Percentiles rank a stretch among this genome's conserved stretches.
phyloP scores from a whole-genome alignment of 1,140 invertebrate species.

The Fopius arisanus region DNA sequence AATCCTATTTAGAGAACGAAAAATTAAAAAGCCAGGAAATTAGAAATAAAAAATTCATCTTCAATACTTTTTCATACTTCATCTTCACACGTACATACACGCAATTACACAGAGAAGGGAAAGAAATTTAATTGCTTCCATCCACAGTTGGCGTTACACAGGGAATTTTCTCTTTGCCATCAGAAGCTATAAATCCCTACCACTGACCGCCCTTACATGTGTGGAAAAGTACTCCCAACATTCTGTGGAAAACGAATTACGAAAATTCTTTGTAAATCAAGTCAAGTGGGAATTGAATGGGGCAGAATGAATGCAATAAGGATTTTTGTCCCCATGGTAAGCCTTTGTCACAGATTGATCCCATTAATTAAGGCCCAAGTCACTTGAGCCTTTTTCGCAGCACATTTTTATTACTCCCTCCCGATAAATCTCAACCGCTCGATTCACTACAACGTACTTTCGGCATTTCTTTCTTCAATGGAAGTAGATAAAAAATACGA shows the following conservation, averaged over 20 bases:
- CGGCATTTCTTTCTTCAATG: neutral
- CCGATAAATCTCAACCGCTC: constrained; percentile 22
- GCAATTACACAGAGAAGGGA: neutral
- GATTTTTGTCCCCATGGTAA: neutral
- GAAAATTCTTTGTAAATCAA: constrained; percentile 29
- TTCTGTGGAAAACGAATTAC: constrained; percentile 19
- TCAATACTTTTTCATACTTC: neutral
- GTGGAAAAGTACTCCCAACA: neutral
- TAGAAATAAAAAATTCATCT: constrained; percentile 19
- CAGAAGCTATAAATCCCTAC: constrained; percentile 11
- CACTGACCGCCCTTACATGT: constrained; percentile 3
- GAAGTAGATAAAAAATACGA: constrained; percentile 11
- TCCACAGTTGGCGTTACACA: neutral
- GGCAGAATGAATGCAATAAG: constrained; percentile 7
- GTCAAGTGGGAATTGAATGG: neutral
- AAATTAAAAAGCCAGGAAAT: constrained; percentile 8
- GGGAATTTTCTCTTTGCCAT: constrained; percentile 19
- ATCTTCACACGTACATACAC: constrained; percentile 13
- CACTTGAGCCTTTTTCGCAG: constrained; percentile 15
- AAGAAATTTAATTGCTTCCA: constrained; percentile 44
- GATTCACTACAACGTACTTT: constrained; percentile 26
- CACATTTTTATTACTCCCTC: constrained; percentile 24
- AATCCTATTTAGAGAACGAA: neutral
- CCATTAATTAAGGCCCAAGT: constrained; percentile 15
- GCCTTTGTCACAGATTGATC: constrained; percentile 6